Conservation (phyloP, 2,888 invertebrate genomes). For the Drosophila subsilvestris region DNA sequence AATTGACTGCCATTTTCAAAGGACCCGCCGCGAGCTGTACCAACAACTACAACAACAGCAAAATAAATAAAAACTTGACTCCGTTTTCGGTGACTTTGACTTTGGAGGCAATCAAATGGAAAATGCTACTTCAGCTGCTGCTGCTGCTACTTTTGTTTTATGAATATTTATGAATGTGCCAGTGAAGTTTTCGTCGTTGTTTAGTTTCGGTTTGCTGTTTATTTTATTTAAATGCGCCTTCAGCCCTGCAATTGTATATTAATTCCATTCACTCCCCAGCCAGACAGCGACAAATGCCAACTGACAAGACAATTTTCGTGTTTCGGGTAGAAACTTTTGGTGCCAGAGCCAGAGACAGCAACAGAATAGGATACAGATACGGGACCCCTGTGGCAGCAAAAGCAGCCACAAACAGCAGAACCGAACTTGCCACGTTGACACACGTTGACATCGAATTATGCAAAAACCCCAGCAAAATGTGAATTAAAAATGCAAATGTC, state of each 20-base stretch:
- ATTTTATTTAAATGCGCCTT: constrained; percentile 79
- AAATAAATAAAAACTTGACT: constrained; percentile 51
- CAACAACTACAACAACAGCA: too few species aligned
- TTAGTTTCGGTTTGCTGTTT: constrained; percentile 46
- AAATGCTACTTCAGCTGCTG: constrained; percentile 66
- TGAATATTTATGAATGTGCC: constrained; percentile 79
- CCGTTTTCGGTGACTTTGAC: not conserved
- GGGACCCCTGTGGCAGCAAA: constrained; percentile 46
- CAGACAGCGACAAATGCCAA: constrained; percentile 77
- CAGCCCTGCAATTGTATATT: constrained; percentile 79
- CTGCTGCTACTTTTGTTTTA: constrained; percentile 60
- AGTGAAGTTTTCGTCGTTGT: constrained; percentile 58
- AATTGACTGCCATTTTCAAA: constrained; percentile 70
- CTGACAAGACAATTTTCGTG: constrained; percentile 77
- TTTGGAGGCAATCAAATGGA: constrained; percentile 73
- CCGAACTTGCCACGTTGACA: constrained; percentile 57
- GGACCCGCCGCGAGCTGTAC: constrained; percentile 56
- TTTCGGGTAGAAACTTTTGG: constrained; percentile 37
- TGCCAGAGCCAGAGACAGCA: constrained; percentile 48
- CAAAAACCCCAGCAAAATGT: constrained; percentile 70
- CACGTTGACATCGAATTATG: constrained; percentile 73
- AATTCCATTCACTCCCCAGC: constrained; percentile 60
- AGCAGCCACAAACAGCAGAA: constrained; percentile 27
- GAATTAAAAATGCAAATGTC: constrained; percentile 78
- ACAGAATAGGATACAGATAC: constrained; percentile 5